These are phyloP conservation scores for Drosophila lutescens DNA, from an alignment of 2,888 invertebrate genomes.

Conservation along the genomic window DNA sequence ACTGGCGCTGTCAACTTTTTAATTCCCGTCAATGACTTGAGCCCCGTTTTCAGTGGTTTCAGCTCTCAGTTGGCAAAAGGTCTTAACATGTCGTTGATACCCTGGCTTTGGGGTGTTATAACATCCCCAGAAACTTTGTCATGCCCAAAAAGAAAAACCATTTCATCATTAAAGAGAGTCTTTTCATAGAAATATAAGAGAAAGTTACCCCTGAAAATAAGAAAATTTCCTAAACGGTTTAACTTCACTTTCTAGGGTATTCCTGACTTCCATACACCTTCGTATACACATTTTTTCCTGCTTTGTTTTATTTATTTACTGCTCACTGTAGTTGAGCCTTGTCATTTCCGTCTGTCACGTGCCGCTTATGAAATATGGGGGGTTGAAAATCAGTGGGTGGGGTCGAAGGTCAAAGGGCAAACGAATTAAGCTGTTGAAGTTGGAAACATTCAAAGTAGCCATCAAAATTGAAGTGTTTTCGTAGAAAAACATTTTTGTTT, in stretches of 20 bases:
- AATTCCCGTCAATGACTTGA: constrained; percentile 75
- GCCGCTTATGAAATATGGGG: constrained; percentile 45
- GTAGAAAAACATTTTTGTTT: background rate
- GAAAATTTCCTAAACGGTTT: no score
- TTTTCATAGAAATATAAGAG: no score
- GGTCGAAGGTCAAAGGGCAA: constrained; percentile 18
- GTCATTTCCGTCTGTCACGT: constrained; percentile 47
- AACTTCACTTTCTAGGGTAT: background rate
- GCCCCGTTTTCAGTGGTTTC: constrained; percentile 50
- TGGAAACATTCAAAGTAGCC: constrained; percentile 7
- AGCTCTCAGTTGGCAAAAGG: constrained; percentile 19
- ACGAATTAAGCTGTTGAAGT: constrained; percentile 9
- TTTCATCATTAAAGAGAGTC: background rate
- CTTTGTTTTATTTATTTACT: constrained; percentile 22
- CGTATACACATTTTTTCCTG: background rate
- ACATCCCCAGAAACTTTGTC: background rate
- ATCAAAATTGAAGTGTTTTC: background rate
- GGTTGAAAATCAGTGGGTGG: background rate
- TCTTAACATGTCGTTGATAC: constrained; percentile 18
- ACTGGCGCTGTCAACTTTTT: constrained; percentile 71
- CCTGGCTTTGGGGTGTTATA: constrained; percentile 10
- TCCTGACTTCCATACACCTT: no score
- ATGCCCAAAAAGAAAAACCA: background rate
- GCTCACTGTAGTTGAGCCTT: constrained; percentile 25
- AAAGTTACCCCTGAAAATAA: no score